phyloP scores from a whole-genome alignment of 2,888 invertebrate species.

The Dryobota labecula region DNA sequence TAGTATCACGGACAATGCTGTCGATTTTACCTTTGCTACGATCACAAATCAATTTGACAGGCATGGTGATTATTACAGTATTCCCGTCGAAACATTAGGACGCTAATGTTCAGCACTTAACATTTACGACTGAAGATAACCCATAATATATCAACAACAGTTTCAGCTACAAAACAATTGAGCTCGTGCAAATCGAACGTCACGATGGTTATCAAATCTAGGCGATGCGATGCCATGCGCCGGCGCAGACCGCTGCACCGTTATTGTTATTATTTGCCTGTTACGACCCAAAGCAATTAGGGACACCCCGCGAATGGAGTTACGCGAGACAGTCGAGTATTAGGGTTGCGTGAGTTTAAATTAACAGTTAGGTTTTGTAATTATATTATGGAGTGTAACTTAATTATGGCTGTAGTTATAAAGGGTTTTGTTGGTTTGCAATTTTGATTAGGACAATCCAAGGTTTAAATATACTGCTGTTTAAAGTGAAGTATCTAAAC shows the following conservation, averaged over 20 bases:
- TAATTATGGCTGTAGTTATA: neutral
- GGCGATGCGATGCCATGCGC: constrained; percentile 65
- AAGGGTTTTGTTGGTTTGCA: neutral
- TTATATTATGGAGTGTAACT: constrained; percentile 17
- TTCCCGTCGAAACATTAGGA: neutral
- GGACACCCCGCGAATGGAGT: constrained; percentile 37
- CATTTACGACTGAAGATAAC: constrained; percentile 15
- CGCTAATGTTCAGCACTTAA: constrained; percentile 17
- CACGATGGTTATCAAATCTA: constrained; percentile 72
- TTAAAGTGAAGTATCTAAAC: neutral
- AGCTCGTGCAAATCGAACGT: constrained; percentile 65
- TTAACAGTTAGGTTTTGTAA: constrained; percentile 13
- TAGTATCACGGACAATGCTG: no score
- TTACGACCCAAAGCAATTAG: constrained; percentile 60
- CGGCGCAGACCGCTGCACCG: constrained; percentile 66
- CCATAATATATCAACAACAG: constrained; percentile 41
- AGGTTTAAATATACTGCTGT: neutral
- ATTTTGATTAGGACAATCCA: neutral
- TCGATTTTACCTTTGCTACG: neutral
- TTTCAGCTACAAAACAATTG: constrained; percentile 49
- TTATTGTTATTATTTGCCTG: constrained; percentile 77
- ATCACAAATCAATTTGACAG: neutral
- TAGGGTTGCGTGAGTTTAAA: constrained; percentile 2
- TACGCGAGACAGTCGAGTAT: constrained; percentile 25
- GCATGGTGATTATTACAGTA: neutral